These are phyloP conservation scores for Toxostoma redivivum DNA, from an alignment of 2,113 vertebrate species.

Conservation along the genomic window DNA sequence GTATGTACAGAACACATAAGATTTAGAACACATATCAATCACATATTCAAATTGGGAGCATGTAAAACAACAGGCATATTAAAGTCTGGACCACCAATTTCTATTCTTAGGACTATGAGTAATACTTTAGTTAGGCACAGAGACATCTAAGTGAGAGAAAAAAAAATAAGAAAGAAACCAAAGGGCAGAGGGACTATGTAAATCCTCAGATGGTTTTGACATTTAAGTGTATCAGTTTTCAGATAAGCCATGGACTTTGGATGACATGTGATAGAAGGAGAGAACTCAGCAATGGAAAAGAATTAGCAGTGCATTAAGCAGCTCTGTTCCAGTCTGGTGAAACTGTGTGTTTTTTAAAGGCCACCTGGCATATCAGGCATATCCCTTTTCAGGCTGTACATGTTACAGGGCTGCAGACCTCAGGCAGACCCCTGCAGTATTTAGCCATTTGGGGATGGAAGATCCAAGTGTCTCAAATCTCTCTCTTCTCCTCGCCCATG, in stretches of 20 bases:
- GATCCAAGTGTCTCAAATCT: background rate
- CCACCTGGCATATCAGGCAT: background rate
- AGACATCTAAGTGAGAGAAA: background rate
- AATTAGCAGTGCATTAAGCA: conserved; percentile 2
- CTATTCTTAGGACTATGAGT: background rate
- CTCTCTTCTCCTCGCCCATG: background rate
- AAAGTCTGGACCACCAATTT: background rate
- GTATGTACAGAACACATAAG: background rate
- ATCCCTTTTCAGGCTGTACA: background rate
- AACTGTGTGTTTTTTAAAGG: background rate
- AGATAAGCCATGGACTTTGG: background rate
- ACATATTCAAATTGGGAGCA: background rate
- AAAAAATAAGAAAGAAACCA: background rate
- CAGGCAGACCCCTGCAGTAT: background rate
- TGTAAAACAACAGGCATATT: background rate
- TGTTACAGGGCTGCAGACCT: background rate
- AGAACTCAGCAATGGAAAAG: background rate
- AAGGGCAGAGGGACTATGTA: background rate
- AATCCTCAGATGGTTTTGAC: conserved; percentile 5
- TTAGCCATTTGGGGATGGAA: background rate
- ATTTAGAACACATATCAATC: background rate
- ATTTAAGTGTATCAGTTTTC: background rate
- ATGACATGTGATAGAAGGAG: background rate
- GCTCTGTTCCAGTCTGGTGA: background rate
- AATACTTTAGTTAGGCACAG: background rate